Percentiles rank a stretch among this genome's conserved stretches.
phyloP scores from a whole-genome alignment of 1,140 invertebrate genomes.

The Brachionus koreanus region DNA sequence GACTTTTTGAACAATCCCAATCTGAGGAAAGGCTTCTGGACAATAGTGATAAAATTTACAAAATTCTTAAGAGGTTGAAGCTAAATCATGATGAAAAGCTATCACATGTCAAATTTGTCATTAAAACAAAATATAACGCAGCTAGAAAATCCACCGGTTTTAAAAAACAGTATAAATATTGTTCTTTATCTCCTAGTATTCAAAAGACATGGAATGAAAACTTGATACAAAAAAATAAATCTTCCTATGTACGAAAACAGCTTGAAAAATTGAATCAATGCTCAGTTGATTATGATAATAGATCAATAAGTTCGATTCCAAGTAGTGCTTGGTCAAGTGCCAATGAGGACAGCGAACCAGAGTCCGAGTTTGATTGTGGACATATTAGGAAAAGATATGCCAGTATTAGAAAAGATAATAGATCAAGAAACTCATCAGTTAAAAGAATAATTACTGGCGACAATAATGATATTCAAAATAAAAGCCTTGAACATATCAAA shows the following conservation, averaged over 20 bases:
- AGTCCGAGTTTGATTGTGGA: neutral
- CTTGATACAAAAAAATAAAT: neutral
- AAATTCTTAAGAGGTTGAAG: neutral
- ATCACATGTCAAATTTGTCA: neutral
- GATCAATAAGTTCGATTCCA: neutral
- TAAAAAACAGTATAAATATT: neutral
- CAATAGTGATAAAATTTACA: neutral
- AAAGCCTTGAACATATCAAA: neutral
- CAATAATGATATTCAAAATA: neutral
- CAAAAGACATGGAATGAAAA: constrained; percentile 27
- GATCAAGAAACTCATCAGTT: neutral
- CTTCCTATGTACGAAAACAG: neutral
- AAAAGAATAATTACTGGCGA: neutral
- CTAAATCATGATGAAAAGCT: neutral
- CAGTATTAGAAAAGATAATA: neutral
- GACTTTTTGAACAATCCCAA: neutral
- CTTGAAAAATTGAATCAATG: neutral
- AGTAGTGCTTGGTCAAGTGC: neutral
- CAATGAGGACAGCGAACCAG: neutral
- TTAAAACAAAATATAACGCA: neutral
- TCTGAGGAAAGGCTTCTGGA: neutral
- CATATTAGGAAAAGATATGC: neutral
- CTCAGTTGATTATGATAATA: neutral
- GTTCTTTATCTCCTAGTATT: neutral
- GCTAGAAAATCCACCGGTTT: neutral